These are phyloP conservation scores for Hypotaenidia philippensis DNA, from an alignment of 2,797 vertebrate genomes.

Conservation along the genomic window DNA sequence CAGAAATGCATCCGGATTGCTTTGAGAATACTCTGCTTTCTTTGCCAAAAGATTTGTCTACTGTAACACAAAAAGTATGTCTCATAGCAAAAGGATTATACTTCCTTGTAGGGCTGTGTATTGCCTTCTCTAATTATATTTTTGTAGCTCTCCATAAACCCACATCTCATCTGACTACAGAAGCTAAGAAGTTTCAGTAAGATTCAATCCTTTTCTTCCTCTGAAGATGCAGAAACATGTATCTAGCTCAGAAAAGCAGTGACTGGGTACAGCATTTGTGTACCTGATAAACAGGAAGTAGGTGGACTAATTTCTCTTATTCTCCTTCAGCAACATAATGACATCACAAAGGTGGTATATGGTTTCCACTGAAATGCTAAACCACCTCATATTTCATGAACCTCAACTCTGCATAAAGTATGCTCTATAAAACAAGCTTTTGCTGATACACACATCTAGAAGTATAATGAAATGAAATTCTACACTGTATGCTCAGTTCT, in stretches of 20 bases:
- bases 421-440: slow-evolving; percentile 4
- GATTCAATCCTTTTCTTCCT: not conserved
- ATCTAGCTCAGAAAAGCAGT: not conserved
- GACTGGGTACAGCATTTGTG: not conserved
- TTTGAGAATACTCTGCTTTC: not conserved
- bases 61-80: not conserved
- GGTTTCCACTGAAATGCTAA: slow-evolving; percentile 20
- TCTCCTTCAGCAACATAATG: not conserved
- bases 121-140: not conserved
- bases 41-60: not conserved
- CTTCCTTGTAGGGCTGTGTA: not conserved
- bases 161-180: not conserved
- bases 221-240: not conserved
- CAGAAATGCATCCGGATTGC: not conserved
- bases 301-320: slow-evolving; percentile 8
- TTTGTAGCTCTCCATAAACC: not conserved
- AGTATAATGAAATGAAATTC: slow-evolving; percentile 27
- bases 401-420: not conserved
- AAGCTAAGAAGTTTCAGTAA: not conserved
- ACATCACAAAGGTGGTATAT: not conserved
- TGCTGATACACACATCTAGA: slow-evolving; percentile 19
- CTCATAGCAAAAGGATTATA: not conserved
- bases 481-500: not conserved
- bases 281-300: not conserved
- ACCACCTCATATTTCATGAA: not conserved